Evolutionary conservation across 2,888 invertebrate genomes (phyloP), one percentile per base, ranked within the genome.

Genomic region (Trissonchulus latispiculum): DNA sequence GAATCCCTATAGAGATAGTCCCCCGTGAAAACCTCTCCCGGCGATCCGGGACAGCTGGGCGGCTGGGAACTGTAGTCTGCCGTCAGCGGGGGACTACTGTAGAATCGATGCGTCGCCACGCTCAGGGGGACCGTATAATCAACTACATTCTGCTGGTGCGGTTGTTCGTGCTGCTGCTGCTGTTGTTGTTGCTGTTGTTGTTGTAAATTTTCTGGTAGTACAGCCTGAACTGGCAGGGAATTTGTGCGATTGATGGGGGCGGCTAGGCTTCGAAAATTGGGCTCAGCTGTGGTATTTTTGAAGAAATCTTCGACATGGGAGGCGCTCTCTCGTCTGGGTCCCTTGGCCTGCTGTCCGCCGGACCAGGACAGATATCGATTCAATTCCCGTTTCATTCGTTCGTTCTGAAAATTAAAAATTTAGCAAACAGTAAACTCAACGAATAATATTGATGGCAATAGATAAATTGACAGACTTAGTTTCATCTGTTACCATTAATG

Each of bases 241-340:
- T 48, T 48, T 23, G 48, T 48, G 8, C 48, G 48, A 48, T 23
- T 15, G 23, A 48, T 23, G 48, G 8, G 8, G 48, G 8, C 23
- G 48, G 48, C 48, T 8, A 48, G 8, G 8, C 8, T 15, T n/a
- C 48, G 48, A 48, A 8, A 48, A 48, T 15, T 23, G 48, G 8
- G 8, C 8, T 23, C 23, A 23, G 48, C 48, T 8, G 23, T 23
- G 8, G 48, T 15, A 48, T 48, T 48, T 48, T 48, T 8, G 48
- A 89, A 89, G 83, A 89, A 89, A 79, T 89, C 89, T 83, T 89
- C 89, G 76, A 88, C 86, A 75, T 87, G 86, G 23, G 87, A 87
- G 29, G 87, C 88, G 78, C 88, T 87, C 81, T 88, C 87, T 77
- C 88, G 83, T 76, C 88, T 83, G 77, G 86, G 85, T 82, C 48